These are phyloP conservation scores for Fragum sueziense DNA, from an alignment of 2,888 invertebrate genomes.

Conservation along the genomic window DNA sequence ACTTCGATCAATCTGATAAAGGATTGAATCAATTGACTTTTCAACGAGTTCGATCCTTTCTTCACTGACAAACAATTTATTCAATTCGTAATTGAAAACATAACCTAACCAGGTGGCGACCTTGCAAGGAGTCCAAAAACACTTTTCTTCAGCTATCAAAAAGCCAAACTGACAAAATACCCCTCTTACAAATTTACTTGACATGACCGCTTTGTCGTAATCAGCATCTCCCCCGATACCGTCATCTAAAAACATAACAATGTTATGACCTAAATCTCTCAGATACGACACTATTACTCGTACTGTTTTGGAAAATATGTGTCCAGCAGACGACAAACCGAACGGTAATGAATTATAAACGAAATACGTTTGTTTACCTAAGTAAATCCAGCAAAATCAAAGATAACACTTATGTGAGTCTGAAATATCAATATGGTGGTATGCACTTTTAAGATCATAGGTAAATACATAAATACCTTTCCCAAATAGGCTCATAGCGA, in stretches of 20 bases:
- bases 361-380: constrained; percentile 4
- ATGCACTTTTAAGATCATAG: constrained; percentile 26
- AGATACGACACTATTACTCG: constrained; percentile 12
- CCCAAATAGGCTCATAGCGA: constrained; percentile 20
- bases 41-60: neutral
- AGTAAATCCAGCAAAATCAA: constrained; percentile 24
- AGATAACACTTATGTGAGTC: constrained; percentile 14
- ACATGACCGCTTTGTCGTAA: neutral
- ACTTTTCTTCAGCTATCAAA: constrained; percentile 35
- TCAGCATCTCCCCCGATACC: constrained; percentile 24
- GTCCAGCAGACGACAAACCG: constrained; percentile 8
- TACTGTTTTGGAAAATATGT: constrained; percentile 31
- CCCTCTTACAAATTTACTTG: neutral
- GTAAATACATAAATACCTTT: constrained; percentile 19
- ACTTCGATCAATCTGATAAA: neutral
- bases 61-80: neutral
- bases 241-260: constrained; percentile 33
- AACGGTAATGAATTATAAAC: constrained; percentile 36
- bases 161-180: constrained; percentile 28
- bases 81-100: neutral
- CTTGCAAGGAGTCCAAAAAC: constrained; percentile 17
- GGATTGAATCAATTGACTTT: neutral
- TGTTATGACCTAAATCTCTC: constrained; percentile 29
- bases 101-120: constrained; percentile 19
- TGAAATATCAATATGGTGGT: constrained; percentile 21